These are phyloP conservation scores for Bos javanicus DNA, from an alignment of 2,113 vertebrate species.

Conservation along the genomic window DNA sequence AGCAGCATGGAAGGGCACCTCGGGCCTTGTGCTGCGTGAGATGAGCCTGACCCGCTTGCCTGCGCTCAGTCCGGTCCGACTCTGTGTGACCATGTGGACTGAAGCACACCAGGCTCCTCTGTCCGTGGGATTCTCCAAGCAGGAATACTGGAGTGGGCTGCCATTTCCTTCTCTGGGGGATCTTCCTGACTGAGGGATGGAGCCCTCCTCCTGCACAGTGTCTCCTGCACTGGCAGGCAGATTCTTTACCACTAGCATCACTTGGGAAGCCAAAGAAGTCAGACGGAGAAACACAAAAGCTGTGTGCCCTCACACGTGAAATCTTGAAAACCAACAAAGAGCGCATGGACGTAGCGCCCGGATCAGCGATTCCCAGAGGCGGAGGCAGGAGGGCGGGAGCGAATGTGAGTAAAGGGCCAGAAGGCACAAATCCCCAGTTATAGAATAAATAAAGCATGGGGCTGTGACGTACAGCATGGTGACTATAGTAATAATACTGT, in stretches of 20 bases:
- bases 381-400: accelerated
- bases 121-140: neutral
- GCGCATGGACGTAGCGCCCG: neutral
- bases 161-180: neutral
- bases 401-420: no score
- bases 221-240: neutral
- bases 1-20: no score
- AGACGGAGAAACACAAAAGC: neutral
- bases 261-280: neutral
- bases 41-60: accelerated
- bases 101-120: neutral
- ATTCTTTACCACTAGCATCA: neutral
- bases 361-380: neutral
- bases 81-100: neutral
- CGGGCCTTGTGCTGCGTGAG: neutral
- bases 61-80: neutral
- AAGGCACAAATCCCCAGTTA: neutral
- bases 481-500: neutral
- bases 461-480: accelerated
- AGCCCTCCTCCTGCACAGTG: neutral
- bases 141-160: neutral
- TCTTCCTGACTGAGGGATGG: neutral
- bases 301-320: neutral
- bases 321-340: neutral
- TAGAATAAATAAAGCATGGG: neutral